Evolutionary conservation across 2,888 invertebrate species (phyloP), one percentile per base, ranked within the genome.

Genomic region (Dynastes maya): DNA sequence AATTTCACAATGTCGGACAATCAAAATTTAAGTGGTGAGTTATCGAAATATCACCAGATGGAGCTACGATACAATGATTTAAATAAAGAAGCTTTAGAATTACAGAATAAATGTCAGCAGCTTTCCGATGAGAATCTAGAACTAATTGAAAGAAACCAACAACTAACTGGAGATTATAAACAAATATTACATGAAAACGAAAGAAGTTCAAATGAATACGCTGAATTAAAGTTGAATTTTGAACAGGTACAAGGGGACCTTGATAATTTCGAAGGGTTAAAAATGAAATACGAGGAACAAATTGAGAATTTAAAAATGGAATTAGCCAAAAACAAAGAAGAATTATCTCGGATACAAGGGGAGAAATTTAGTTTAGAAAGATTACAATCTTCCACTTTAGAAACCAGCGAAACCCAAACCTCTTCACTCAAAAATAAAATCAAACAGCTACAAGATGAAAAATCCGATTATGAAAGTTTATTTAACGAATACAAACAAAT

Each of bases 161-260:
- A 87, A 80, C 80, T 88, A 5, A 82, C 85, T 0, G 79, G 83
- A 0, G 88, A 88, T 76, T 87, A 88, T 80, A 84, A 84, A 45
- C 83, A 85, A 40, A 79, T 87, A 8, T 81, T 83, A 29, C 85
- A 86, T 58, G 88, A 88, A 80, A 86, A 87, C 74, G 86, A 86
- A 70, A 81, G 76, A 40, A 76, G 86, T 58, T 32, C 86, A 2
- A 78, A 80, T 1, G 85, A 87, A 67, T 81, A 85, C 11, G 86
- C 85, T 58, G 86, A 85, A 61, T 78, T 84, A 13, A 88, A 87
- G 82, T 77, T 87, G 2, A 84, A 83, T 72, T 80, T 83, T 13
- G 87, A 87, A 76, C 82, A 72, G 51, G 45, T 70, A 9, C 51
- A 78, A 27, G 55, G 11, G 8, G 70, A 76, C 37, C 58, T 68